Evolutionary conservation across 2,888 invertebrate species (phyloP).

Genomic region (Spodoptera littoralis): DNA sequence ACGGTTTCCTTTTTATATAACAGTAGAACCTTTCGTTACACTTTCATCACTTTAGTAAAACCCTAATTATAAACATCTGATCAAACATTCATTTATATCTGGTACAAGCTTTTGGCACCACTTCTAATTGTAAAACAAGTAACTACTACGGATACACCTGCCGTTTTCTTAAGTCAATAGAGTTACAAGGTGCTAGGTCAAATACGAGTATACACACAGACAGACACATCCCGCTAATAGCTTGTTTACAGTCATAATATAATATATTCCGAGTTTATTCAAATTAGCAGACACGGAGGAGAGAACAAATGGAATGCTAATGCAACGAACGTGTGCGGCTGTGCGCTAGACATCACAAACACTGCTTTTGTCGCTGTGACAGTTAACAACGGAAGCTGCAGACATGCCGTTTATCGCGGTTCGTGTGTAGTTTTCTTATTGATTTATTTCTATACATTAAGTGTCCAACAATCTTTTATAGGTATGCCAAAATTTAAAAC

Average conservation of each 20-base stretch:
- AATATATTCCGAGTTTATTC: conserved; percentile 43
- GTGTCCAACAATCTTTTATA: too few relatives aligned
- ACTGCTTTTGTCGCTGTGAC: conserved; percentile 18
- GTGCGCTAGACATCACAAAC: conserved; percentile 22
- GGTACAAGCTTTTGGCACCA: too few relatives aligned
- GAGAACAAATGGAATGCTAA: conserved; percentile 32
- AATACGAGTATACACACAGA: conserved; percentile 13
- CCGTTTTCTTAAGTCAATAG: conserved; percentile 30
- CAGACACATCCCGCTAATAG: conserved; percentile 41
- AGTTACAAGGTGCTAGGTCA: conserved; percentile 34
- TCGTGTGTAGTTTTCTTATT: conserved; percentile 8
- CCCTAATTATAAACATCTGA: too few relatives aligned
- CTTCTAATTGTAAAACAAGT: conserved; percentile 18
- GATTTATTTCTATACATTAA: neutral
- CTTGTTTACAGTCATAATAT: conserved; percentile 38
- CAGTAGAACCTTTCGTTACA: too few relatives aligned
- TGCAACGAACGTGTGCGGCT: conserved; percentile 20
- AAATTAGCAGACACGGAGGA: conserved; percentile 37
- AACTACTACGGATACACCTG: conserved; percentile 8
- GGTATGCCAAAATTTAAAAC: too few relatives aligned
- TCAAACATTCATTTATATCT: too few relatives aligned
- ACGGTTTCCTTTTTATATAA: too few relatives aligned
- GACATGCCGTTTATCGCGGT: conserved; percentile 19
- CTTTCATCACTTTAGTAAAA: too few relatives aligned
- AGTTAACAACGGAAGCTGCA: conserved; percentile 26